Percentiles rank a stretch among this genome's conserved stretches.
These are phyloP conservation scores for Dipodomys spectabilis DNA, from an alignment of 2,113 vertebrate genomes.

Conservation along the genomic window DNA sequence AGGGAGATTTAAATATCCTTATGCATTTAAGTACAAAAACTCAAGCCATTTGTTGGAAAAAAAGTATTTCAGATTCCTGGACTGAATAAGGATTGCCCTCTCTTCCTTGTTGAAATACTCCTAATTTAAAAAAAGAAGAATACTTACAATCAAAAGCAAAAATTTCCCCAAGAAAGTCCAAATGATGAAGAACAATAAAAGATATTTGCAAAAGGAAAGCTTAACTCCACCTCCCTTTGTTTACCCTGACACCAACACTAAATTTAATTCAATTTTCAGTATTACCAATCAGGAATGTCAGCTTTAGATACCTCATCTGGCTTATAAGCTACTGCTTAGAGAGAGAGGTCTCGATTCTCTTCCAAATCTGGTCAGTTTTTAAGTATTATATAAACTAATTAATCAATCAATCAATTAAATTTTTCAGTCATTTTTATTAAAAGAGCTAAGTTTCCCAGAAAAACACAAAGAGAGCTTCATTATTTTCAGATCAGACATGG, in stretches of 20 bases:
- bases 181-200: background rate
- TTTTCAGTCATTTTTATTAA: background rate
- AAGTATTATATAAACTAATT: background rate
- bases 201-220: background rate
- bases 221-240: background rate
- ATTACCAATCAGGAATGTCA: background rate
- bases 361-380: background rate
- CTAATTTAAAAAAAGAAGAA: background rate
- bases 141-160: background rate
- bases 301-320: conserved; percentile 11
- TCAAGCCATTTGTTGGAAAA: background rate
- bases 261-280: background rate
- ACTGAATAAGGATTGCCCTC: background rate
- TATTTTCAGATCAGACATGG: background rate
- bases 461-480: background rate
- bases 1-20: background rate
- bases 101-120: no score
- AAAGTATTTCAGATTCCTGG: background rate
- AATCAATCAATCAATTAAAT: background rate
- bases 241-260: background rate
- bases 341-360: background rate
- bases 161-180: background rate
- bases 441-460: background rate
- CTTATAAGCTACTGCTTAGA: background rate
- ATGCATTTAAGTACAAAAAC: background rate